Evolutionary conservation across 1,140 invertebrate genomes (phyloP).

Genomic region (Zaprionus tsacasi): DNA sequence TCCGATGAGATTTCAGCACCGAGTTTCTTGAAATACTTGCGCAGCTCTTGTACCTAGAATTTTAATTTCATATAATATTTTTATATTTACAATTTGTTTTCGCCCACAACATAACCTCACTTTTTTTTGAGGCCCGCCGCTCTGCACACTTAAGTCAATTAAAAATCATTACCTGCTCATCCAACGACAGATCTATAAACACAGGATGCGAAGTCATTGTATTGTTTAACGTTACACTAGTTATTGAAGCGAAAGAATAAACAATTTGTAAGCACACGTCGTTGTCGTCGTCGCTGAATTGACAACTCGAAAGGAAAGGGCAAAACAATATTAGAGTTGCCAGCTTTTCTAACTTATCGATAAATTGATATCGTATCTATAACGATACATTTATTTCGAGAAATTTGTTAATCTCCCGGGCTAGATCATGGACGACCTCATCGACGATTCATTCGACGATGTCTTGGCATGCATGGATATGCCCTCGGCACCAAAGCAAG

Average conservation of each 20-base stretch:
- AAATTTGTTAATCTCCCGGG: constrained; percentile 23
- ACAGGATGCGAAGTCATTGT: constrained; percentile 90
- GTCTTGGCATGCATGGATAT: constrained; percentile 71
- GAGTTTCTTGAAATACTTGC: constrained; percentile 94
- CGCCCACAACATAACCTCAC: constrained; percentile 84
- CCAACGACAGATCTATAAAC: constrained; percentile 92
- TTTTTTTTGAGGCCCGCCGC: constrained; percentile 3
- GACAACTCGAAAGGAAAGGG: constrained; percentile 76
- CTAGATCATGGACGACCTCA: constrained; percentile 59
- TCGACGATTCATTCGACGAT: constrained; percentile 78
- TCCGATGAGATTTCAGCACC: constrained; percentile 97
- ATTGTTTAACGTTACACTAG: constrained; percentile 41
- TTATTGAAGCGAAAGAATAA: constrained; percentile 56
- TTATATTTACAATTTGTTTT: constrained; percentile 58
- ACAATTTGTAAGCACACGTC: constrained; percentile 70
- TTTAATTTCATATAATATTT: constrained; percentile 9
- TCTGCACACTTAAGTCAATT: constrained; percentile 5
- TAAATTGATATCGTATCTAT: not conserved
- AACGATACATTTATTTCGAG: constrained; percentile 24
- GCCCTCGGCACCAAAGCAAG: constrained; percentile 51
- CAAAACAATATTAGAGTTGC: constrained; percentile 52
- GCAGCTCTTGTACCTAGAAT: constrained; percentile 92
- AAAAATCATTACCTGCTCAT: constrained; percentile 89
- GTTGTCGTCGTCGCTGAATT: constrained; percentile 57
- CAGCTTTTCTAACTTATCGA: constrained; percentile 12